A percentile compares a stretch with the other conserved stretches of the same genome.
Evolutionary conservation across 1,140 invertebrate genomes (phyloP).

Genomic region (Lordiphosa collinella): DNA sequence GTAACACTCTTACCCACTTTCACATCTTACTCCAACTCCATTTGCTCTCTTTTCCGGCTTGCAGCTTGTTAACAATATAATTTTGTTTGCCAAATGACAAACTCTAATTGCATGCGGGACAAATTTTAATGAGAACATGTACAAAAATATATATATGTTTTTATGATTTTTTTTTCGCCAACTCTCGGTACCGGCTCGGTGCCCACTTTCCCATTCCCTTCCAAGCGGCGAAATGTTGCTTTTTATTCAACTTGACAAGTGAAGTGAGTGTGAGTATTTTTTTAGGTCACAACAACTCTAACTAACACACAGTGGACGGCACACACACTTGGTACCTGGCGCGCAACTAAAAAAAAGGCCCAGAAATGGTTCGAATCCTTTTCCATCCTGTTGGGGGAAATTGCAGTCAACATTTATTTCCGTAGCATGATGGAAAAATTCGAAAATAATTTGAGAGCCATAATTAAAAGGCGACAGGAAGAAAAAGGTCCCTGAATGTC

Average conservation of each 20-base stretch:
- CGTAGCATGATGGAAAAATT: constrained; percentile 74
- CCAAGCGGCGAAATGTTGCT: constrained; percentile 21
- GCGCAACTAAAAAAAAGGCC: constrained; percentile 31
- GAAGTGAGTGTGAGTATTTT: constrained; percentile 75
- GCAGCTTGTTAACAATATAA: constrained; percentile 51
- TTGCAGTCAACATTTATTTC: constrained; percentile 75
- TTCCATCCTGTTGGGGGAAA: constrained; percentile 70
- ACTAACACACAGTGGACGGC: constrained; percentile 37
- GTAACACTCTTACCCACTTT: constrained; percentile 3
- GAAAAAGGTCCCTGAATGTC: constrained; percentile 14
- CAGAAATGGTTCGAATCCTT: constrained; percentile 68
- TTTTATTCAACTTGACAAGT: constrained; percentile 74
- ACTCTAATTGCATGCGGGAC: constrained; percentile 71
- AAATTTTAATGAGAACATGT: constrained; percentile 60
- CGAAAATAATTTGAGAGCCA: constrained; percentile 75
- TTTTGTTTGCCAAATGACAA: constrained; percentile 61
- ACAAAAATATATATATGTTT: constrained; percentile 3
- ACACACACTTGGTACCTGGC: constrained; percentile 46
- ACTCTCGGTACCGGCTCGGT: constrained; percentile 11
- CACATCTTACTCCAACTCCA: not conserved
- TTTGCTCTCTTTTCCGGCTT: constrained; percentile 31
- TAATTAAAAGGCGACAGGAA: constrained; percentile 70
- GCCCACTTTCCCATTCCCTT: constrained; percentile 4
- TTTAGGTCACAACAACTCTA: constrained; percentile 63
- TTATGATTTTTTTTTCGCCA: constrained; percentile 14